phyloP scores from a whole-genome alignment of 2,113 vertebrate genomes.

The Protobothrops mucrosquamatus region DNA sequence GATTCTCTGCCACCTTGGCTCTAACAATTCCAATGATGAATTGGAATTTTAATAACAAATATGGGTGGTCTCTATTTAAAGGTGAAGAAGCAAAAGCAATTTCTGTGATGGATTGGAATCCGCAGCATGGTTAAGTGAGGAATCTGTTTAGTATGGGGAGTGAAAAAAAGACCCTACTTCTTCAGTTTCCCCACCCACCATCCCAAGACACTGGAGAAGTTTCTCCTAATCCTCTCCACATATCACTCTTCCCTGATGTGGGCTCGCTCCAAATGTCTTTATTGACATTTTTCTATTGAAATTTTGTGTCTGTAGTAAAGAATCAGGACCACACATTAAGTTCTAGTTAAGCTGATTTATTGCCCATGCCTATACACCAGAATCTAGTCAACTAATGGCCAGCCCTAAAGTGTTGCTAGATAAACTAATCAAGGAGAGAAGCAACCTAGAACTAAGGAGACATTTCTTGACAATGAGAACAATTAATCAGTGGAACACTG shows the following conservation, averaged over 20 bases:
- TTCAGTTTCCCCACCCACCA: background rate
- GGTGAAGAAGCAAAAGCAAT: conserved; percentile 16
- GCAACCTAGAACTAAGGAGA: background rate
- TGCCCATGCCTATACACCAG: background rate
- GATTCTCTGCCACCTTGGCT: conserved; percentile 9
- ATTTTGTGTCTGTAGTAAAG: background rate
- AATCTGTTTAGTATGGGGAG: background rate
- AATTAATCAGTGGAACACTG: background rate
- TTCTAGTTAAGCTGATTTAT: background rate
- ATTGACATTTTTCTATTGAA: background rate
- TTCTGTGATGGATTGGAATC: conserved; percentile 26
- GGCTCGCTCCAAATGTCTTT: background rate
- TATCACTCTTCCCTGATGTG: background rate
- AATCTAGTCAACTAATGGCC: background rate
- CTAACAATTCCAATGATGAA: conserved; percentile 59
- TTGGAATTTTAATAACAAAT: conserved; percentile 53
- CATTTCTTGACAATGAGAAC: background rate
- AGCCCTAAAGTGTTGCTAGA: background rate
- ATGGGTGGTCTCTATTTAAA: conserved; percentile 54
- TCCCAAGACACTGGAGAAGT: background rate
- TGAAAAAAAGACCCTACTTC: background rate
- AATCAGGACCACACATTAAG: background rate
- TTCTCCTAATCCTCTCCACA: background rate
- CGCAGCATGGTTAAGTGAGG: background rate
- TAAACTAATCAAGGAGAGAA: background rate